Evolutionary conservation across 1,140 invertebrate species (phyloP).

Genomic region (Trissolcus basalis): DNA sequence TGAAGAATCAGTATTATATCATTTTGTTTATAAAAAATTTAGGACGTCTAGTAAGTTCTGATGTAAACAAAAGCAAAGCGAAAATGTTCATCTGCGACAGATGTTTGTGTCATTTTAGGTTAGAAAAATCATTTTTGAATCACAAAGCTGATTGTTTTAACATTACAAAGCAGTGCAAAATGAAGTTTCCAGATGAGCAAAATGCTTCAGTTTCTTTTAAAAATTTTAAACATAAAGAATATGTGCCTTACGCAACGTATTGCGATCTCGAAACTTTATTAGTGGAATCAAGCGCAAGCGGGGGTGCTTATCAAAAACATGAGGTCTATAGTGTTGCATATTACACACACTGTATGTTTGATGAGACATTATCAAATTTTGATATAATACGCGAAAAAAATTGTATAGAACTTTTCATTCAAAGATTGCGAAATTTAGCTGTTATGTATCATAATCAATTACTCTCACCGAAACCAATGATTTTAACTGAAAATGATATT

Average conservation of each 20-base stretch:
- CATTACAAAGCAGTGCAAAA: not conserved
- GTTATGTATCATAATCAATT: constrained; percentile 1
- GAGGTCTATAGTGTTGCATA: constrained; percentile 66
- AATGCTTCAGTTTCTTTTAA: constrained; percentile 55
- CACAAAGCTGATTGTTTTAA: not conserved
- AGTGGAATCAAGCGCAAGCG: constrained; percentile 48
- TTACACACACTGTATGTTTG: constrained; percentile 67
- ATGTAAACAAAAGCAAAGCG: not conserved
- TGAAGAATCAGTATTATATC: constrained; percentile 7
- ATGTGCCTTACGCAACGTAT: constrained; percentile 63
- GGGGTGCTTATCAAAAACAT: constrained; percentile 61
- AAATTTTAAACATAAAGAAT: constrained; percentile 60
- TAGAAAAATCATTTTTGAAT: not conserved
- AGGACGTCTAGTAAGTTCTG: not conserved
- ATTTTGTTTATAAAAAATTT: not conserved
- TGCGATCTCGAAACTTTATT: constrained; percentile 64
- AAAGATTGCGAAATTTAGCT: constrained; percentile 54
- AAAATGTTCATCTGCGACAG: not conserved
- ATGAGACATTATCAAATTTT: constrained; percentile 64
- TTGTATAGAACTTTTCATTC: constrained; percentile 62
- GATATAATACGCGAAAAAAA: constrained; percentile 57
- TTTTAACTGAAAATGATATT: constrained; percentile 1
- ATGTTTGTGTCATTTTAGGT: not conserved
- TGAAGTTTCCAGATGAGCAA: not conserved
- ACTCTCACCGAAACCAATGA: not conserved